Conservation (phyloP, 2,113 vertebrate genomes). For the Solenodon paradoxus region DNA sequence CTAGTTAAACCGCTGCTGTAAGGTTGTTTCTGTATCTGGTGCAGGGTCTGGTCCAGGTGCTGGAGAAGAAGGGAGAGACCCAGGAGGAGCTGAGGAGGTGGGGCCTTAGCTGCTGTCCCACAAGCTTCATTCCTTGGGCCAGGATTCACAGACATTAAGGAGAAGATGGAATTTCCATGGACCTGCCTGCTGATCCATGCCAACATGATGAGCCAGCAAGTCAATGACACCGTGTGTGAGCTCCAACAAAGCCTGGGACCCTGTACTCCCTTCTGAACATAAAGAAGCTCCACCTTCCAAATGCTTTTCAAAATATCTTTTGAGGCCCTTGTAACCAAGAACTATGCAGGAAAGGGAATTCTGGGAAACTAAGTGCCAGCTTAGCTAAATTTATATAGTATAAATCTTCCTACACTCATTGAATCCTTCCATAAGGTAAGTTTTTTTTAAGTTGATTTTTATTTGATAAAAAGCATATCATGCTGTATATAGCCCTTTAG, state of each 20-base stretch:
- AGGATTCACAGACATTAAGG: not conserved
- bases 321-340: not conserved
- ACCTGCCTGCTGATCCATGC: not conserved
- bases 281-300: not conserved
- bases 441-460: not conserved
- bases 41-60: not conserved
- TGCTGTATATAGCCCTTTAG: not conserved
- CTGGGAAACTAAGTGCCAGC: not conserved
- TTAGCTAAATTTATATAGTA: not conserved
- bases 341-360: not conserved
- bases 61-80: not conserved
- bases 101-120: not conserved
- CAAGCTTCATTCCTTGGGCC: not conserved
- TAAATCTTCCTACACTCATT: not conserved
- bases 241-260: not conserved
- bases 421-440: not conserved
- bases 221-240: not conserved
- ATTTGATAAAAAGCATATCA: not conserved
- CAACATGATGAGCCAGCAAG: not conserved
- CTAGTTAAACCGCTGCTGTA: not conserved
- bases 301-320: not conserved
- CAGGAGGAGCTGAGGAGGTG: not conserved
- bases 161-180: not conserved
- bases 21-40: not conserved
- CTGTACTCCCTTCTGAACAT: not conserved